A percentile compares a stretch with the other conserved stretches of the same genome.
phyloP scores from a whole-genome alignment of 2,113 vertebrate species.

The Vombatus ursinus region DNA sequence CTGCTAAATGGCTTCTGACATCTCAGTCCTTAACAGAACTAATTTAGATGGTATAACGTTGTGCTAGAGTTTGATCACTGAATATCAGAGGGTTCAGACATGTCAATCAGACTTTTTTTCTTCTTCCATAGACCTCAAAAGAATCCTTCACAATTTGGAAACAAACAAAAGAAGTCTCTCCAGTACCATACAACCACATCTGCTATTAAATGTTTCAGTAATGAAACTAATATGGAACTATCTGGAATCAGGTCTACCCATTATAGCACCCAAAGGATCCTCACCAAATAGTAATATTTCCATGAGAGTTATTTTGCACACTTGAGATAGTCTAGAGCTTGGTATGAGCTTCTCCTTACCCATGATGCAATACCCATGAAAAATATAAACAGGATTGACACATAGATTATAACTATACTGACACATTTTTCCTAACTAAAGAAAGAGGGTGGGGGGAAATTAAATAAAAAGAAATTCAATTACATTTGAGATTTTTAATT shows the following conservation, averaged over 20 bases:
- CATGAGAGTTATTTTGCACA: background rate
- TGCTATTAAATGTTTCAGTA: background rate
- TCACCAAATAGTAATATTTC: background rate
- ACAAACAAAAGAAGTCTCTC: background rate
- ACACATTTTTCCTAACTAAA: slow-evolving; percentile 14
- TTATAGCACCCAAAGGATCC: background rate
- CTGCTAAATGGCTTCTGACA: background rate
- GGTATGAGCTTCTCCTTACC: background rate
- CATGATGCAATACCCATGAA: background rate
- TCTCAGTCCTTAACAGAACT: background rate
- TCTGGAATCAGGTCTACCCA: background rate
- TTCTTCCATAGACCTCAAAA: background rate
- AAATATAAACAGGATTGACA: background rate
- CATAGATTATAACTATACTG: background rate
- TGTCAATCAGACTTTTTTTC: background rate
- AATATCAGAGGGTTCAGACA: background rate
- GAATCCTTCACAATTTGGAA: background rate
- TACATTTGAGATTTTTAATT: slow-evolving; percentile 11
- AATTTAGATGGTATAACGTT: background rate
- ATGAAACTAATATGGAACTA: background rate
- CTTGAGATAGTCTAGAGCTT: background rate
- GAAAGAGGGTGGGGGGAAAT: background rate
- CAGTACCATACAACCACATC: background rate
- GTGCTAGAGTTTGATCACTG: background rate
- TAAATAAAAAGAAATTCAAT: slow-evolving; percentile 7